Evolutionary conservation across 2,113 vertebrate species (phyloP), one percentile per base, ranked within the genome.

Genomic region (Chloebia gouldiae): DNA sequence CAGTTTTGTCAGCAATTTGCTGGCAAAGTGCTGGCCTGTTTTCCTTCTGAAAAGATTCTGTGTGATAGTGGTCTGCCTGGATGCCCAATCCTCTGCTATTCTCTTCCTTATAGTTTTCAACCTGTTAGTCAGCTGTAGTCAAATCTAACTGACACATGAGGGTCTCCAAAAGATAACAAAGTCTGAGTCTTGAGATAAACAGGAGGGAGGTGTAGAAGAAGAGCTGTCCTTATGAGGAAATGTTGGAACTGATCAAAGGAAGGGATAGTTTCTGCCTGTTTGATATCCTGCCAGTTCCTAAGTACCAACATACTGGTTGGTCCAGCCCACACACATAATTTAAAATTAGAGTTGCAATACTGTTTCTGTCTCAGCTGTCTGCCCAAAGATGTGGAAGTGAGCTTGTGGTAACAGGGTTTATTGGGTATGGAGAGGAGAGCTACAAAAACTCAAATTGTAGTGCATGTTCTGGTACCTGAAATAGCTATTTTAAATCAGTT

Each of bases 391-490:
- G 10, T 47, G 27, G 33, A 19, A 72, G 44, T 21, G 16, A 72
- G 21, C 30, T 72, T 0, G 0, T 56, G 18, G 7, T 69, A 69
- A 19, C 28, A 69, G 8, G 2, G 2, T 35, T 86, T 80, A 23
- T 15, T 82, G 5, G 12, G 2, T 60, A 15, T 35, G 6, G 9
- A 9, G 13, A 7, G 17, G 15, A 37, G 8, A 72, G 44, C 24
- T 54, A 45, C 7, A 76, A 80, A 72, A 45, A 51, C n/a, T 37
- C 8, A 51, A 35, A 44, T 37, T 76, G 39, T 7, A 5, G 15
- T 49, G 14, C 15, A 23, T 31, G 24, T 77, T 12, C 30, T 42
- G 4, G 8, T 68, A 54, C 16, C 27, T 82, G 27, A 50, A 47
- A 11, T 0, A 44, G n/a, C 7, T 81, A 17, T 68, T 85, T 92